Percentiles rank a stretch among this genome's conserved stretches.
Evolutionary conservation across 2,888 invertebrate genomes (phyloP).

Genomic region (Ommatoiulus sabulosus): DNA sequence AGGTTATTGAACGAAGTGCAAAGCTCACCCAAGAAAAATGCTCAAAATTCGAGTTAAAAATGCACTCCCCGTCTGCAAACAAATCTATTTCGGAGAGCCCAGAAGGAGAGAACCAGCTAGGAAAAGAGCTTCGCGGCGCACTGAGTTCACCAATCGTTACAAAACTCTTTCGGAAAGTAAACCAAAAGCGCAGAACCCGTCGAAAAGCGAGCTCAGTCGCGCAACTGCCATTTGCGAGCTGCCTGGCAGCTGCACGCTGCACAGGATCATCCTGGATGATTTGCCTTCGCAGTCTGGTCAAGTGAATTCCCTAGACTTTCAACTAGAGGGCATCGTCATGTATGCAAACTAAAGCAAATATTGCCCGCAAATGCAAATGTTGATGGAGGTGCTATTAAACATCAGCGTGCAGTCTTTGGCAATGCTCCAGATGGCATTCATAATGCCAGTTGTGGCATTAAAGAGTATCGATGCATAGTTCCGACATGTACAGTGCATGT

Average conservation of each 20-base stretch:
- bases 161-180: conserved; percentile 44
- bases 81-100: conserved; percentile 41
- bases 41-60: not conserved
- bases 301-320: not conserved
- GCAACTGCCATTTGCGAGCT: conserved; percentile 6
- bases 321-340: not conserved
- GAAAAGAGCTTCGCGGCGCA: not conserved
- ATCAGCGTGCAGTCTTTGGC: not conserved
- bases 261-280: not conserved
- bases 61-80: conserved; percentile 18
- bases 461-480: not conserved
- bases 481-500: no score
- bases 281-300: not conserved
- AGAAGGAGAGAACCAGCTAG: conserved; percentile 43
- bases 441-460: not conserved
- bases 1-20: not conserved
- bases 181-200: conserved; percentile 6
- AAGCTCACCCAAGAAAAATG: not conserved
- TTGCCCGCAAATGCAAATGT: not conserved
- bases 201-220: not conserved
- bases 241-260: not conserved
- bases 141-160: conserved; percentile 48
- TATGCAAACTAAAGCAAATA: not conserved
- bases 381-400: not conserved
- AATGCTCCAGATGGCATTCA: not conserved